Base-by-base conservation (phyloP, 2,113 vertebrate species). In the Pollimyrus isidori region DNA sequence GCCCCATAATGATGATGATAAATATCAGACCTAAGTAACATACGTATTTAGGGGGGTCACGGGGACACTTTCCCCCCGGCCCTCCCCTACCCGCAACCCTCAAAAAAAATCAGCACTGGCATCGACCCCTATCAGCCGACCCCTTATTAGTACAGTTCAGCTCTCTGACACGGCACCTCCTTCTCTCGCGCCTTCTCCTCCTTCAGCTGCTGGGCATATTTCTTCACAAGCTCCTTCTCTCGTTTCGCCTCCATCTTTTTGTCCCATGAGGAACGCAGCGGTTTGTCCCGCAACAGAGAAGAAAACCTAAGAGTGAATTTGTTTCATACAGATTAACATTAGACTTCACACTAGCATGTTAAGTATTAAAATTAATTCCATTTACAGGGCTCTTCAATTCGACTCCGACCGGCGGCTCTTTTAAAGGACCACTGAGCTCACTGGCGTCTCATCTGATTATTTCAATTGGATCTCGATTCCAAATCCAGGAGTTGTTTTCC, bases 231-330 rank as follows among this genome's bases (percentile, higher is more conserved):
- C 17, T 96, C 94, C 92, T 89, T 97, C 91, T 97, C 97, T 89
- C 94, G 95, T 80, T 96, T 96, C 3, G 95, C 96, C 93, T 94
- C 94, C 97, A 98, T 97, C 93, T 99, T 99, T 88, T 93, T 96
- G 0, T 96, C 95, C 98, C 98, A 99, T 1, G 98, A 98, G 0
- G 94, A 92, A 76, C 92, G 95, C 88, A 99, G 90, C 0, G 96
- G 96, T 90, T 97, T 97, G 91, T 98, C 97, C 91, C 95, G 94
- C 9, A 98, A 92, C 95, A 99, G 90, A 3, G 96, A 95, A 0
- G 98, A 99, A 92, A 99, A 98, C 95, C 98, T 99, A 58, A 4
- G 3, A 46, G 3, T 58, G 0, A 0, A 3, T 65, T 65, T 65
- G 82, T 84, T 45, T 48, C 21, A 84, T 45, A 9, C 45, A 85